These are phyloP conservation scores for Hypolimnas misippus DNA, from an alignment of 2,888 invertebrate genomes.

Conservation along the genomic window DNA sequence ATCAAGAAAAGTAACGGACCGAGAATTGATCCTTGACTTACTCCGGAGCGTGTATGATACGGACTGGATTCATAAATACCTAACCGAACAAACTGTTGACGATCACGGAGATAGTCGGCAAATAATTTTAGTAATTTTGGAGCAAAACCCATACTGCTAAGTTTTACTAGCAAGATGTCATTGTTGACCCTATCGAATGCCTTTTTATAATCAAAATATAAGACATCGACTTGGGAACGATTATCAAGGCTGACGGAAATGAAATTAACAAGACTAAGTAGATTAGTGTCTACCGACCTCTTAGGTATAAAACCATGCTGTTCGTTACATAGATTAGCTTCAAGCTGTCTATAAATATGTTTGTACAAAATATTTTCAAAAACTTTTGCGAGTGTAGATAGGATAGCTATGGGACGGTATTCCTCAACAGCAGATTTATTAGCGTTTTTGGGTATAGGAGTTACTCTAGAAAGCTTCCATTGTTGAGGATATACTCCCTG, in stretches of 20 bases:
- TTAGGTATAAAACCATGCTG: constrained; percentile 12
- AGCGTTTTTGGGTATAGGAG: not conserved
- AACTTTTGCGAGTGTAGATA: constrained; percentile 2
- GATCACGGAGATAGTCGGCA: constrained; percentile 1
- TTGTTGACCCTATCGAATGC: constrained; percentile 5
- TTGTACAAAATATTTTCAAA: constrained; percentile 52
- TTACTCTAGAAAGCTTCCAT: not conserved
- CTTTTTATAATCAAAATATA: constrained; percentile 1
- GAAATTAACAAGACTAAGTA: not conserved
- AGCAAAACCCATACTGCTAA: not conserved
- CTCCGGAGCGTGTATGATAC: too few species aligned
- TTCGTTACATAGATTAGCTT: not conserved
- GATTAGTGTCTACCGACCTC: not conserved
- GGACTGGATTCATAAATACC: too few species aligned
- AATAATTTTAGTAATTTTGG: not conserved
- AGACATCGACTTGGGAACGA: not conserved
- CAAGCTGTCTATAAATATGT: not conserved
- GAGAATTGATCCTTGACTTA: too few species aligned
- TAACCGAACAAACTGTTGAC: constrained; percentile 1
- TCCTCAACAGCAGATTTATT: not conserved
- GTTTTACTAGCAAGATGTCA: not conserved
- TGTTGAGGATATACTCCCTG: not conserved
- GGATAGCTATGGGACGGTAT: constrained; percentile 29
- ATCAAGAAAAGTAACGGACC: too few species aligned
- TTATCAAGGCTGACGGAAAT: not conserved